phyloP scores from a whole-genome alignment of 2,888 invertebrate species.

The Tipula unca region DNA sequence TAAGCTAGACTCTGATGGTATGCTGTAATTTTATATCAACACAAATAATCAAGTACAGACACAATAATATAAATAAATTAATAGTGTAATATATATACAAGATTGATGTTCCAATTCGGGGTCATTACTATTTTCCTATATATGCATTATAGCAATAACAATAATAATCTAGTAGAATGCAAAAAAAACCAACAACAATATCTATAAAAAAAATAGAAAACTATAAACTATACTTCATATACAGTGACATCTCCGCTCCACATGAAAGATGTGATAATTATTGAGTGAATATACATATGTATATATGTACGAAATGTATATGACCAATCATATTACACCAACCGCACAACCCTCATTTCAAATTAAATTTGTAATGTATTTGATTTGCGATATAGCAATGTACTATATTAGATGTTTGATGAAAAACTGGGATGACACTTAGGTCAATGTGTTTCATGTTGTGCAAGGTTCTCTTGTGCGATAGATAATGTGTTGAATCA shows the following conservation, averaged over 20 bases:
- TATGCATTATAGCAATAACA: background rate
- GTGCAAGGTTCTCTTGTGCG: background rate
- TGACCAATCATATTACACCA: too few relatives aligned
- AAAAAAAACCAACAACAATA: background rate
- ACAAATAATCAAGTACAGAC: too few relatives aligned
- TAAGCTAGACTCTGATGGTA: too few relatives aligned
- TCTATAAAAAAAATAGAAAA: background rate
- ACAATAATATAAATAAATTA: background rate
- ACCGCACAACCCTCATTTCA: too few relatives aligned
- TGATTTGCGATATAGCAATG: background rate
- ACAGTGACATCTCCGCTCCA: background rate
- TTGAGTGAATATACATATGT: too few relatives aligned
- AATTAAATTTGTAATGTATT: too few relatives aligned
- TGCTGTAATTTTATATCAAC: too few relatives aligned
- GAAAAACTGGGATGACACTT: background rate
- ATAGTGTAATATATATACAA: background rate
- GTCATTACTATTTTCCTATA: background rate
- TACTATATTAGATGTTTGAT: background rate
- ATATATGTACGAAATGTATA: too few relatives aligned
- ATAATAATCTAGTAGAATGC: background rate
- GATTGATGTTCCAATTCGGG: background rate
- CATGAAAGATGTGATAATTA: too few relatives aligned
- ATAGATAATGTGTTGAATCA: background rate
- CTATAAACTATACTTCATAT: background rate
- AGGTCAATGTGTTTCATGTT: background rate